Base-by-base conservation (phyloP, 2,113 vertebrate genomes). In the Hepsetus odoe region DNA sequence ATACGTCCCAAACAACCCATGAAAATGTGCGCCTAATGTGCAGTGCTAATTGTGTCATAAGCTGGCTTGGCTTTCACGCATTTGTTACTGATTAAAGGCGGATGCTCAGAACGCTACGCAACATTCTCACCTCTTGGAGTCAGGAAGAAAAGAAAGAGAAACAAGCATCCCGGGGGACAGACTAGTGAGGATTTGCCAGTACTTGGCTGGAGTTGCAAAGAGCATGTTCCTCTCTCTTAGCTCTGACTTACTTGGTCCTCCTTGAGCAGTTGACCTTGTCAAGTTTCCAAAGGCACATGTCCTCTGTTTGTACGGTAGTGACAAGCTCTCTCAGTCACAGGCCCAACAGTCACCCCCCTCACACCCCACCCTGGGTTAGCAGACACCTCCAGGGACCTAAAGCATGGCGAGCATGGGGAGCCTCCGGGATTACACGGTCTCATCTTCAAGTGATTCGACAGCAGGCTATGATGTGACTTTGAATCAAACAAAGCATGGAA, bases 201-300 rank as follows among this genome's bases (percentile, higher is more conserved):
- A 42, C 40, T 51, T 56, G n/a, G 40, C 22, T 32, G 28, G 44
- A 44, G 26, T 33, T 69, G 65, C 26, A 46, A 56, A 26, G 59
- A 65, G 24, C 28, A 55, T 16, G 65, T 13, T 49, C 56, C 49
- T 40, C 20, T 68, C 68, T 73, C 22, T 18, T 56, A 58, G 58
- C 56, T 73, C 40, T 80, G 73, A 80, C 69, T 74, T 58, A 58
- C n/a, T 35, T 64, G 38, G 66, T 75, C 75, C 76, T 83, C 62
- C 33, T 49, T 42, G 58, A 69, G 69, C 68, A 30, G 28, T 83
- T 77, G 80, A 82, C 77, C 77, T 78, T 80, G 67, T 61, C 53
- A 58, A 42, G 28, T 8, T 74, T 33, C 66, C 67, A 53, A 51
- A 40, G 38, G 35, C 20, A 11, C 38, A 51, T 44, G 61, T 82